Conservation (phyloP, 2,113 vertebrate genomes). For the Cygnus atratus region DNA sequence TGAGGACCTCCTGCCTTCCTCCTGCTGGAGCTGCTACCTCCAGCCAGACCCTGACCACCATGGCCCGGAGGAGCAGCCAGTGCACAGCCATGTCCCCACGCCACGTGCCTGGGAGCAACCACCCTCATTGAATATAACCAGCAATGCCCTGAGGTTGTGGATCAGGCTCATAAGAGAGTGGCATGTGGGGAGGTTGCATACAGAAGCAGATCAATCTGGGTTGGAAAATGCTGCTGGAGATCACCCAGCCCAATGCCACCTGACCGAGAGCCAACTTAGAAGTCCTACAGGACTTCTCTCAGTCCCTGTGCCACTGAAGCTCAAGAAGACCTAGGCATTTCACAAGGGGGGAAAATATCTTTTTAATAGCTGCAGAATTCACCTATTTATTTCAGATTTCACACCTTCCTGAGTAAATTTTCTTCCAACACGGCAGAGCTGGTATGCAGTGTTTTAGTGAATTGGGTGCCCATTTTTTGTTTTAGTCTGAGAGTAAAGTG, state of each 20-base stretch:
- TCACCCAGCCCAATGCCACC: background rate
- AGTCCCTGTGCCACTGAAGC: background rate
- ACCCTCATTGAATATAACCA: background rate
- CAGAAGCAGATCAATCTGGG: background rate
- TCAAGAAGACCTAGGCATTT: background rate
- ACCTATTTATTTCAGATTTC: constrained; percentile 50
- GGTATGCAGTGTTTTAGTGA: constrained; percentile 43
- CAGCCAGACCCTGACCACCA: too few relatives aligned
- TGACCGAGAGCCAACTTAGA: background rate
- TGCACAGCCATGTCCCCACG: rapidly evolving
- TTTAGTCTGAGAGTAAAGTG: constrained; percentile 59
- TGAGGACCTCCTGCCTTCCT: background rate
- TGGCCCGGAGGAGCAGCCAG: background rate
- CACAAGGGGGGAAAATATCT: background rate
- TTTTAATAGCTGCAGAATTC: background rate
- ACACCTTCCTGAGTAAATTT: constrained; percentile 39
- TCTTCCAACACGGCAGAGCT: constrained; percentile 36
- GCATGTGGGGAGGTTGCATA: rapidly evolving
- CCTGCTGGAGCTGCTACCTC: background rate
- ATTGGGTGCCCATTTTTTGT: constrained; percentile 51
- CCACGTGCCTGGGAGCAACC: background rate
- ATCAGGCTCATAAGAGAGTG: background rate
- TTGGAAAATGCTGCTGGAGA: background rate
- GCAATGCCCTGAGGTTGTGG: background rate
- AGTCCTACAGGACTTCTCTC: background rate